Conservation (phyloP, 2,113 vertebrate genomes). For the Pygoscelis adeliae region DNA sequence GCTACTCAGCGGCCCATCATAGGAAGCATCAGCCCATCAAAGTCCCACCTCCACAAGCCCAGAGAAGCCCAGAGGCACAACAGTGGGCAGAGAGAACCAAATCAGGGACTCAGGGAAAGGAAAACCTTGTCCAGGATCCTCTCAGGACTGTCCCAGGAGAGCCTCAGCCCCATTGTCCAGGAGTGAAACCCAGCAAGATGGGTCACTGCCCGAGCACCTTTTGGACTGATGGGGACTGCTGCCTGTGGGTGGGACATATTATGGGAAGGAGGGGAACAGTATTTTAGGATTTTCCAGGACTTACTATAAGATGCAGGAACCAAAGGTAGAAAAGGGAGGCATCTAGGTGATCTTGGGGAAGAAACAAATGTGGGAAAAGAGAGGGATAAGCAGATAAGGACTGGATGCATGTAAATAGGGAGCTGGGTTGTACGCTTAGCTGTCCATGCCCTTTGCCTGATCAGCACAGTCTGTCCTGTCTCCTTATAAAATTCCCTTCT, state of each 20-base stretch:
- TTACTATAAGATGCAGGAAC: neutral
- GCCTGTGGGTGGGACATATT: neutral
- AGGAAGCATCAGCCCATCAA: neutral
- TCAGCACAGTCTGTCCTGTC: neutral
- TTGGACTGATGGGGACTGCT: neutral
- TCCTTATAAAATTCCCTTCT: neutral
- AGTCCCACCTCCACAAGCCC: neutral
- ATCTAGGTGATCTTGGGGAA: neutral
- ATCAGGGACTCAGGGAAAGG: neutral
- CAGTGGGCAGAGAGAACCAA: neutral
- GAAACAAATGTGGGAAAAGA: neutral
- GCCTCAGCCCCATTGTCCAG: neutral
- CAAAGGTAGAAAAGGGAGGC: neutral
- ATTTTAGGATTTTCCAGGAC: neutral
- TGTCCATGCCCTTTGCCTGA: neutral
- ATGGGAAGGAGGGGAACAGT: neutral
- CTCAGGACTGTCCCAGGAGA: neutral
- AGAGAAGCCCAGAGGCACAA: neutral
- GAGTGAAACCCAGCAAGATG: neutral
- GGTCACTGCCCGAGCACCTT: neutral
- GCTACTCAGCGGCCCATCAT: neutral
- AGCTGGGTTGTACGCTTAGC: accelerated
- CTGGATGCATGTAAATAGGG: neutral
- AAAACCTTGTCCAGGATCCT: neutral
- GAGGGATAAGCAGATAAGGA: neutral